A percentile compares a stretch with the other conserved stretches of the same genome.
phyloP scores from a whole-genome alignment of 2,113 vertebrate species.

The Saiga tatarica region DNA sequence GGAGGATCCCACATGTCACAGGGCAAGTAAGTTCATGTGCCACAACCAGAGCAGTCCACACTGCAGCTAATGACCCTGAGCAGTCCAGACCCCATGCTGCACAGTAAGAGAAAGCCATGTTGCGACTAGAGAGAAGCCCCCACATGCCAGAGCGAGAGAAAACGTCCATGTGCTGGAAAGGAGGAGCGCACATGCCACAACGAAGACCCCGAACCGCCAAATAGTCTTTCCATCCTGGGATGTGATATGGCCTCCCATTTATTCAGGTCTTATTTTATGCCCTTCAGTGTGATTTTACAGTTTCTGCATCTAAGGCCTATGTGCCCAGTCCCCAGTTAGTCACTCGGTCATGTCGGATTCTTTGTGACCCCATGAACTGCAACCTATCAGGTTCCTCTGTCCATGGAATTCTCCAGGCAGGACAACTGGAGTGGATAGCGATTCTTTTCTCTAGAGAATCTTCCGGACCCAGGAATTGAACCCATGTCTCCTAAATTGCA shows the following conservation, averaged over 20 bases:
- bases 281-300: background rate
- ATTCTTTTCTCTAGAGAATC: background rate
- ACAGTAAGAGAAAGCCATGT: background rate
- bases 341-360: background rate
- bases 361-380: background rate
- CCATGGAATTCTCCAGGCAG: background rate
- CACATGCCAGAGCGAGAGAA: background rate
- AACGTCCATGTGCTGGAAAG: background rate
- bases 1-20: background rate
- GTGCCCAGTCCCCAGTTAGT: background rate
- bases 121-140: background rate
- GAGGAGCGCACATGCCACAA: background rate
- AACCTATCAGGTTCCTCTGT: background rate
- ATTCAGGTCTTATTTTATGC: background rate
- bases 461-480: background rate
- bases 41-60: background rate
- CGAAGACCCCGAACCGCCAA: background rate
- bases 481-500: background rate
- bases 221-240: background rate
- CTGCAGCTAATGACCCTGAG: background rate
- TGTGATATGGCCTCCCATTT: fast-evolving
- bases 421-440: background rate
- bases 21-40: background rate
- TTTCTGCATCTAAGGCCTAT: fast-evolving
- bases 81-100: background rate